Conservation (phyloP, 2,888 invertebrate genomes). For the Chymomyza amoena region DNA sequence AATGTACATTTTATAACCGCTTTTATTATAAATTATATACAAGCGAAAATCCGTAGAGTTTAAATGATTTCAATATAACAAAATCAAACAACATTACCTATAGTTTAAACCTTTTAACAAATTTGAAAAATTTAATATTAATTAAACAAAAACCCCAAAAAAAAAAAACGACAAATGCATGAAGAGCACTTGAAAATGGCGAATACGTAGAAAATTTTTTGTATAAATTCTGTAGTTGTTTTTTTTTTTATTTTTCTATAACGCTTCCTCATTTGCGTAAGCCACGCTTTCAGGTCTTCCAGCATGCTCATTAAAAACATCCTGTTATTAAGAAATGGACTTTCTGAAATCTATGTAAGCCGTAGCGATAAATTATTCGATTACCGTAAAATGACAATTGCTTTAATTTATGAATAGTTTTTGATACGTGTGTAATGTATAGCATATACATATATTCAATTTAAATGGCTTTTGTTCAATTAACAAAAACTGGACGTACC, state of each 20-base stretch:
- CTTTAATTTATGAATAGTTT: slow-evolving; percentile 16
- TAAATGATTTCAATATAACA: slow-evolving; percentile 2
- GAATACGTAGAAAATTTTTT: slow-evolving; percentile 55
- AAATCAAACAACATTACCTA: slow-evolving; percentile 37
- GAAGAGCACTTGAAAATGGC: slow-evolving; percentile 72
- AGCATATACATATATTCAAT: slow-evolving; percentile 20
- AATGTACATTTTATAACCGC: slow-evolving; percentile 63
- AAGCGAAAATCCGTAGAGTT: slow-evolving; percentile 51
- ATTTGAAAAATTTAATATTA: slow-evolving; percentile 30
- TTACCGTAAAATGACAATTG: no score
- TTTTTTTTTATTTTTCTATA: slow-evolving; percentile 15
- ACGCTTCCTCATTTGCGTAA: slow-evolving; percentile 57
- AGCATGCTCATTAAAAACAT: slow-evolving; percentile 42
- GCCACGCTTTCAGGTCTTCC: slow-evolving; percentile 49
- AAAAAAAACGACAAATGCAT: slow-evolving; percentile 56
- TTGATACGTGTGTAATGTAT: slow-evolving; percentile 36
- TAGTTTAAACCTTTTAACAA: slow-evolving; percentile 42
- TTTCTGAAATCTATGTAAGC: not conserved
- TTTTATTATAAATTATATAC: slow-evolving; percentile 50
- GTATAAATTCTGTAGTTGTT: slow-evolving; percentile 63
- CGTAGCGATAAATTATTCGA: not conserved
- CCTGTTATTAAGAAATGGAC: not conserved
- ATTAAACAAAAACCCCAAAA: slow-evolving; percentile 8
- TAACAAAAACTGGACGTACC: not conserved
- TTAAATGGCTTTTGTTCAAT: slow-evolving; percentile 27